These are phyloP conservation scores for Colossoma macropomum DNA, from an alignment of 2,113 vertebrate species.

Conservation along the genomic window DNA sequence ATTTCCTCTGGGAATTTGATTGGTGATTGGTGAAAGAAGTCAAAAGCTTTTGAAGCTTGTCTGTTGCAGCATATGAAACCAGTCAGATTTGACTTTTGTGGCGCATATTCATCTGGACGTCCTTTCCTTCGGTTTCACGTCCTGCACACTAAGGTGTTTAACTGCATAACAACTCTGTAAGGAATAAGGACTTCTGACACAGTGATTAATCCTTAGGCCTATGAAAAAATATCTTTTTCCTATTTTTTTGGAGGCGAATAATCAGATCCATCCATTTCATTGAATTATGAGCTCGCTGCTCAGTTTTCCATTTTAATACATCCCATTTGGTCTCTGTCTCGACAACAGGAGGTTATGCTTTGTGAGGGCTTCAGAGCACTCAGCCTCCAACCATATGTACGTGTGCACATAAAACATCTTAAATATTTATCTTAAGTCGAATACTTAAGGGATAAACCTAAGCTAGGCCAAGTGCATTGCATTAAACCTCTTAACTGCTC, in stretches of 20 bases:
- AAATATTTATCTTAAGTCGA: background rate
- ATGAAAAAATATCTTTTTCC: background rate
- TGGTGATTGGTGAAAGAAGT: background rate
- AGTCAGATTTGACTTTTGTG: slow-evolving; percentile 39
- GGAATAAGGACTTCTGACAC: slow-evolving; percentile 46
- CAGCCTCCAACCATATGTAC: slow-evolving; percentile 11
- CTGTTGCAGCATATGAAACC: slow-evolving; percentile 25
- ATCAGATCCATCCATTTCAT: slow-evolving; percentile 43
- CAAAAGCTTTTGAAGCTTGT: slow-evolving; percentile 10
- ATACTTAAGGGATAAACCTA: background rate
- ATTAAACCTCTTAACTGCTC: background rate
- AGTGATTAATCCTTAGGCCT: slow-evolving; percentile 42
- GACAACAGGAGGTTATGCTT: slow-evolving; percentile 24
- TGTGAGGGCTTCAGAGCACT: slow-evolving; percentile 35
- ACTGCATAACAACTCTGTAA: slow-evolving; percentile 25
- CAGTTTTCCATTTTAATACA: slow-evolving; percentile 36
- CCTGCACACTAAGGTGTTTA: slow-evolving; percentile 43
- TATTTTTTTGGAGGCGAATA: slow-evolving; percentile 25
- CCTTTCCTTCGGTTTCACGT: slow-evolving; percentile 55
- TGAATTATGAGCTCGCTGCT: slow-evolving; percentile 38
- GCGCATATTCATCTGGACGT: slow-evolving; percentile 28
- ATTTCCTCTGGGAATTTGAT: slow-evolving; percentile 44
- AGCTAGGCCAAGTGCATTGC: background rate
- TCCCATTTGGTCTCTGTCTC: slow-evolving; percentile 35
- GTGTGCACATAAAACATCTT: background rate